These are phyloP conservation scores for Mobula hypostoma DNA, from an alignment of 2,113 vertebrate genomes.

Conservation along the genomic window DNA sequence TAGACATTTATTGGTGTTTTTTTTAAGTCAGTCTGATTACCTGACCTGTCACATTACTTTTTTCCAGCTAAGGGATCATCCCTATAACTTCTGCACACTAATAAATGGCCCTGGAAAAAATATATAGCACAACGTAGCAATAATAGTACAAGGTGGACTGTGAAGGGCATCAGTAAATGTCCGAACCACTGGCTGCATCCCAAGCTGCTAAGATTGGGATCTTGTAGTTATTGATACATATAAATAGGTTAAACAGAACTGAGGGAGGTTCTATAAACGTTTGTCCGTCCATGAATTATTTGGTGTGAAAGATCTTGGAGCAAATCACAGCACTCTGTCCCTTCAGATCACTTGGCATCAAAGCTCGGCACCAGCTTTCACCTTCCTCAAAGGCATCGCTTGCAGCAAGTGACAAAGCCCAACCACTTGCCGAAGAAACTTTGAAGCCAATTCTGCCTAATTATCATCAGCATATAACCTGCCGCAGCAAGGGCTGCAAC, in stretches of 20 bases:
- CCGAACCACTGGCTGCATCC: neutral
- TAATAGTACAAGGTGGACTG: neutral
- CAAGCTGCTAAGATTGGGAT: neutral
- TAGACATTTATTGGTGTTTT: too few relatives aligned
- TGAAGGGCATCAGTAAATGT: neutral
- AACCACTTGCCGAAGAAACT: too few relatives aligned
- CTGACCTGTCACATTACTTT: neutral
- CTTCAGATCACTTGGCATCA: neutral
- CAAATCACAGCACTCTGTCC: neutral
- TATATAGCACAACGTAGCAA: neutral
- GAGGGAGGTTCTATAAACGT: neutral
- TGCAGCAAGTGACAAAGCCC: too few relatives aligned
- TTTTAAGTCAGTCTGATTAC: too few relatives aligned
- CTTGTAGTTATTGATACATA: neutral
- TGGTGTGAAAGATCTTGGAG: neutral
- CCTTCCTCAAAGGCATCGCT: too few relatives aligned
- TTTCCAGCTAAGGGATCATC: neutral
- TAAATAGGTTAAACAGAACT: neutral
- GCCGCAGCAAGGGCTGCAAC: too few relatives aligned
- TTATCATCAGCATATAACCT: too few relatives aligned
- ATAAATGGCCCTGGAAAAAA: neutral
- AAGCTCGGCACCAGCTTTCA: too few relatives aligned
- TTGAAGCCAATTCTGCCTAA: too few relatives aligned
- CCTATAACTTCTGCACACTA: neutral
- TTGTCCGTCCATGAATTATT: neutral